Conservation (phyloP, 2,888 invertebrate genomes). For the Campoplex nolae region DNA sequence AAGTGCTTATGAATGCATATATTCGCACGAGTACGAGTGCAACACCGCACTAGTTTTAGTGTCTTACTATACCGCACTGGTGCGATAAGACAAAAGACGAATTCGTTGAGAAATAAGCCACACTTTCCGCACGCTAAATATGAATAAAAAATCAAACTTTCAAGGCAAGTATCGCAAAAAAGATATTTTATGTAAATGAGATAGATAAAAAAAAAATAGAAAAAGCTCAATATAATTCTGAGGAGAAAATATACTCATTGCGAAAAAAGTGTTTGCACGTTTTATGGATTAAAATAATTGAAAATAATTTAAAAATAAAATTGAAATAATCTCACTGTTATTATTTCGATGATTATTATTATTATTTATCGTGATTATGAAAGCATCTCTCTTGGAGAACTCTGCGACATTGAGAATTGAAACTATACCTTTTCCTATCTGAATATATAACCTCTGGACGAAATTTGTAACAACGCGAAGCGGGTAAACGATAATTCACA, state of each 20-base stretch:
- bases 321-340: background rate
- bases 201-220: background rate
- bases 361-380: background rate
- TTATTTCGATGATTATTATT: background rate
- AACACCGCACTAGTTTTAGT: no score
- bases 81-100: no score
- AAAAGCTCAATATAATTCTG: background rate
- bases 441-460: background rate
- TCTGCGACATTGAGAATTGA: conserved; percentile 40
- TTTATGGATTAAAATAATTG: background rate
- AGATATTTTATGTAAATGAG: background rate
- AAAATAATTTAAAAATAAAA: background rate
- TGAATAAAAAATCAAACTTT: no score
- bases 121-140: no score
- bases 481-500: conserved; percentile 65
- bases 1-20: no score
- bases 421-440: background rate
- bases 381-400: conserved; percentile 1
- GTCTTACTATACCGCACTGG: no score
- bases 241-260: background rate
- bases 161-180: background rate
- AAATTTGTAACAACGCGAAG: conserved; percentile 52
- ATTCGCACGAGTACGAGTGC: no score
- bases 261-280: background rate
- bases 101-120: no score